A percentile compares a stretch with the other conserved stretches of the same genome.
phyloP scores from a whole-genome alignment of 1,140 invertebrate species.

The Drosophila kohkoa region DNA sequence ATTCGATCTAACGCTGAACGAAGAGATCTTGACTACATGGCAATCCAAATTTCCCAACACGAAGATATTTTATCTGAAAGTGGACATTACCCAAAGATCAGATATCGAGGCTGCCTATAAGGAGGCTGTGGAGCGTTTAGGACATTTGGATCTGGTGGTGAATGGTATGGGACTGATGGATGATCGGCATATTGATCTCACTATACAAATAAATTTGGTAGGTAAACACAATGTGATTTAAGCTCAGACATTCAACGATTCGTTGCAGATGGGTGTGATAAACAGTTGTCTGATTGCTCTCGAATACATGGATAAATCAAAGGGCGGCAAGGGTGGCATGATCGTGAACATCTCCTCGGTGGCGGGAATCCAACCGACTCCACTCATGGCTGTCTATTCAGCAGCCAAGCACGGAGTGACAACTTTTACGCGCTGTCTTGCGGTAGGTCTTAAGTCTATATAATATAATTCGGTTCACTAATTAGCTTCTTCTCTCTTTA shows the following conservation, averaged over 20 bases:
- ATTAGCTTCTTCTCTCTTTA: background rate
- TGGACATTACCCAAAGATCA: constrained; percentile 66
- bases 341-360: constrained; percentile 88
- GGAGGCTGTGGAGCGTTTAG: constrained; percentile 31
- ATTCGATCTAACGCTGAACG: constrained; percentile 60
- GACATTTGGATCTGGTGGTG: constrained; percentile 69
- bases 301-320: constrained; percentile 86
- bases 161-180: constrained; percentile 74
- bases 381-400: constrained; percentile 83
- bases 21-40: constrained; percentile 46
- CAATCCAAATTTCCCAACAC: constrained; percentile 22
- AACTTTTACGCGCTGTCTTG: constrained; percentile 83
- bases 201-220: constrained; percentile 70
- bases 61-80: constrained; percentile 50
- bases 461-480: background rate
- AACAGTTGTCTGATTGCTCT: constrained; percentile 66
- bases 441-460: constrained; percentile 23
- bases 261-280: constrained; percentile 61
- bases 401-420: constrained; percentile 85
- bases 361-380: constrained; percentile 85
- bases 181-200: constrained; percentile 57
- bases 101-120: constrained; percentile 67
- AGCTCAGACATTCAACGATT: background rate
- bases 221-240: background rate
- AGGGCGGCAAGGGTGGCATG: constrained; percentile 87